Base-by-base conservation (phyloP, 2,797 vertebrate genomes). In the Oryzias dopingdopingensis region DNA sequence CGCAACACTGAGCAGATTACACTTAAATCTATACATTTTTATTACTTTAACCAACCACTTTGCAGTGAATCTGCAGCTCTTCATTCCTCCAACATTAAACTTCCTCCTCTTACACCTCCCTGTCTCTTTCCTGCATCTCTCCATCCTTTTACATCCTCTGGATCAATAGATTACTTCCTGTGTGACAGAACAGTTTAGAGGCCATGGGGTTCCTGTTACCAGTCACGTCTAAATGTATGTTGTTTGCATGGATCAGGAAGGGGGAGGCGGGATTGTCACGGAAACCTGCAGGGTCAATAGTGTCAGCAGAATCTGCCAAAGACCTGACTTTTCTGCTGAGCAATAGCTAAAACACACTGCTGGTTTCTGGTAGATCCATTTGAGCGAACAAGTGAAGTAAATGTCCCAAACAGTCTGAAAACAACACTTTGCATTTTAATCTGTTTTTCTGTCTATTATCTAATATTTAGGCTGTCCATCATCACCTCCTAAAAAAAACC, bases 141-240 rank as follows among this genome's bases (percentile, higher is more conserved):
- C 60, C 54, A 49, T 76, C 54, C 50, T 52, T 59, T 72, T 67
- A 77, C 69, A 60, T 72, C 68, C 56, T 13, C 32, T 16, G 62
- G 82, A 90, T 92, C 90, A 50, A 92, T 93, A 87, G 73, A 88
- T 91, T 78, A 86, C 90, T 92, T 92, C 91, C 92, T 90, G 83
- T 88, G 80, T 80, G 87, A 90, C 89, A 87, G 86, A 73, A 74
- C 78, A 83, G 77, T 87, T 89, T 83, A 85, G 72, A 88, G 79
- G 85, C 73, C 57, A 32, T 14, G 0, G 59, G 76, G 69, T 72
- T 90, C 76, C 59, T 64, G 71, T 90, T 90, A 86, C 89, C 52
- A 62, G 62, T 79, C 44, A 56, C 65, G 54, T 67, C 44, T 23
- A 29, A 50, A 26, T 61, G 64, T 48, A 66, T 48, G 43, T 65